Percentiles rank a stretch among this genome's conserved stretches.
These are phyloP conservation scores for Enteromius unitaeniatus DNA, from an alignment of 2,797 vertebrate genomes.

Conservation along the genomic window DNA sequence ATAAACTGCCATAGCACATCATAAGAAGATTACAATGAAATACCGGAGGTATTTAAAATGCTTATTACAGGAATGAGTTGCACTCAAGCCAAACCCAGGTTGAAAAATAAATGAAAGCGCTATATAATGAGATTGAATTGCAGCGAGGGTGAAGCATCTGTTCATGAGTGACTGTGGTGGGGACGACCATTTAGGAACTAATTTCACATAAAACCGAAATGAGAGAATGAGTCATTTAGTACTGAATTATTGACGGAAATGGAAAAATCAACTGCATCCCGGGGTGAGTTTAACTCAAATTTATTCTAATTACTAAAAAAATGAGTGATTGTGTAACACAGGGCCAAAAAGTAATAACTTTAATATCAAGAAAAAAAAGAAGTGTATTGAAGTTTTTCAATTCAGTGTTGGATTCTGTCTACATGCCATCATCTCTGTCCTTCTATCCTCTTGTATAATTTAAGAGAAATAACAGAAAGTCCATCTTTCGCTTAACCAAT, in stretches of 20 bases:
- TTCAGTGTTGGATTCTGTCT: neutral
- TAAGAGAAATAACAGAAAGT: slow-evolving; percentile 26
- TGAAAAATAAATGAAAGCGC: slow-evolving; percentile 4
- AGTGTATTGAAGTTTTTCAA: neutral
- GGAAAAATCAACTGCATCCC: slow-evolving; percentile 34
- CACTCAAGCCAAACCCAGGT: neutral
- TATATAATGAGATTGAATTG: slow-evolving; percentile 18
- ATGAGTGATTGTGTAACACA: neutral
- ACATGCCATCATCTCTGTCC: slow-evolving; percentile 3
- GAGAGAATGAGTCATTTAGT: slow-evolving; percentile 32
- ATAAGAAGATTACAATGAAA: slow-evolving; percentile 16
- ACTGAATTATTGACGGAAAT: slow-evolving; percentile 38
- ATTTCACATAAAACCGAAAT: slow-evolving; percentile 24
- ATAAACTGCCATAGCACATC: slow-evolving; percentile 46
- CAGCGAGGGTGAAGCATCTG: neutral
- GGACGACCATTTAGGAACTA: neutral
- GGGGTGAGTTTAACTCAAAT: slow-evolving; percentile 8
- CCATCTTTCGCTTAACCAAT: slow-evolving; percentile 4
- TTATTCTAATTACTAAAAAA: slow-evolving; percentile 35
- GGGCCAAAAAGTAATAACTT: neutral
- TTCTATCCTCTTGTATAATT: neutral
- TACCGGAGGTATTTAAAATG: slow-evolving; percentile 22
- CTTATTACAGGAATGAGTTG: slow-evolving; percentile 2
- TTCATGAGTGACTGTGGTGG: neutral
- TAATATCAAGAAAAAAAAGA: neutral